Base-by-base conservation (phyloP, 2,113 vertebrate species). In the Pterocles gutturalis region DNA sequence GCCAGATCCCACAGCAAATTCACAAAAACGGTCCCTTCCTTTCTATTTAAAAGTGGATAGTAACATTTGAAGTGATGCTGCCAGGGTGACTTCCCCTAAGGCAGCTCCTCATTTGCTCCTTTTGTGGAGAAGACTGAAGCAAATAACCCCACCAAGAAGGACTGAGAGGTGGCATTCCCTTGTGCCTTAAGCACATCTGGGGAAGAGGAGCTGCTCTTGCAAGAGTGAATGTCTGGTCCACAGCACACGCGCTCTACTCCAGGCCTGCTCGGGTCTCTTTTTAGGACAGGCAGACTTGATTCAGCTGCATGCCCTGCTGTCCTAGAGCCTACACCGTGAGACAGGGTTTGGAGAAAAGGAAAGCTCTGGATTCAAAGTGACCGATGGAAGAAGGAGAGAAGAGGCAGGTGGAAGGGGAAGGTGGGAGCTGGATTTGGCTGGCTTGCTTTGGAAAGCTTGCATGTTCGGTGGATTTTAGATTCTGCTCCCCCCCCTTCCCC, bases 1-100 rank as follows among this genome's bases (percentile, higher is more conserved):
- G 70, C 76, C 79, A 94, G 84, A 96, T 85, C 67, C 89, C 92
- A 75, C 69, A 66, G 93, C 77, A 95, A 93, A 86, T 43, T 70
- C 89, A 96, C 80, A 60, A 83, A 95, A 93, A 92, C 1, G 2
- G 31, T 79, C 66, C 54, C 61, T 87, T 93, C 43, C 48, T 80
- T 73, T 75, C 77, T 69, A 57, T 91, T 94, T 91, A 51, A 79
- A 83, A 90, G 43, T 38, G 76, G 82, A 61, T 29, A 80, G 54
- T 75, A 71, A 61, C 53, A 70, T 75, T 69, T 72, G 55, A 65
- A 89, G 22, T 15, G 61, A 60, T 89, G 46, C 43, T 92, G 49
- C 41, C 70, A 89, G 34, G 20, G 60, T 49, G 48, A 45, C 70
- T 53, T 84, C 36, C 71, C 34, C 71, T 49, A 38, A 83, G 48